A percentile compares a stretch with the other conserved stretches of the same genome.
Conservation (phyloP, 2,113 vertebrate species). For the Eurypyga helias region DNA sequence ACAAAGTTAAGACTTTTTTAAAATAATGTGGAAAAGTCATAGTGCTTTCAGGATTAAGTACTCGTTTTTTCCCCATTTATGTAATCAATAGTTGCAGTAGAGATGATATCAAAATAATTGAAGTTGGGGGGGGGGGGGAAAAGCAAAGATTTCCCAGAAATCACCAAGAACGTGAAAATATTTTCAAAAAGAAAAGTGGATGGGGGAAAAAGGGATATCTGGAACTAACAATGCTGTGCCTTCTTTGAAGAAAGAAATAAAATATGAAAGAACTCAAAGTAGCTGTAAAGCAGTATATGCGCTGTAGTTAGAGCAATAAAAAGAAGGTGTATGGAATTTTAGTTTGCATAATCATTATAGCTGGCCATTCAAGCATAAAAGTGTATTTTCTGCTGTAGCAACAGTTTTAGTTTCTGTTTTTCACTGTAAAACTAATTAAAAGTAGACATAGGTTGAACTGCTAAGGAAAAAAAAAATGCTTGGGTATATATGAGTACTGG, state of each 20-base stretch:
- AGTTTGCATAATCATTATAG: constrained; percentile 61
- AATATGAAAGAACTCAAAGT: background rate
- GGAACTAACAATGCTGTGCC: background rate
- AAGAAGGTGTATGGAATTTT: constrained; percentile 21
- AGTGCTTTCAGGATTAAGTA: background rate
- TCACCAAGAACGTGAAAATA: background rate
- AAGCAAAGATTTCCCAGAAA: background rate
- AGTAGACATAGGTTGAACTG: constrained; percentile 9
- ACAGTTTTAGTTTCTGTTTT: constrained; percentile 61
- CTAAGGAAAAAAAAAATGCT: background rate
- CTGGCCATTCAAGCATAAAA: constrained; percentile 65
- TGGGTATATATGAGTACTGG: background rate
- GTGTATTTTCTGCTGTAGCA: constrained; percentile 67
- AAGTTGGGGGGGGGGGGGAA: background rate
- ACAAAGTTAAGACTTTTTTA: background rate
- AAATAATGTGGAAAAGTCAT: background rate
- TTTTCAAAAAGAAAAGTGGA: background rate
- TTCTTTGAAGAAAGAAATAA: background rate
- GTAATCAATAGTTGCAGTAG: background rate
- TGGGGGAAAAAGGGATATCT: rapidly evolving
- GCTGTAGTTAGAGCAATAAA: constrained; percentile 24
- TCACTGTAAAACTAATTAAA: constrained; percentile 73
- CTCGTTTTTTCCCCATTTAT: background rate
- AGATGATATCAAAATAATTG: background rate
- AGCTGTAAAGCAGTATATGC: background rate